Percentiles rank a stretch among this genome's conserved stretches.
These are phyloP conservation scores for Ormyrus pomaceus DNA, from an alignment of 2,888 invertebrate species.

Conservation along the genomic window DNA sequence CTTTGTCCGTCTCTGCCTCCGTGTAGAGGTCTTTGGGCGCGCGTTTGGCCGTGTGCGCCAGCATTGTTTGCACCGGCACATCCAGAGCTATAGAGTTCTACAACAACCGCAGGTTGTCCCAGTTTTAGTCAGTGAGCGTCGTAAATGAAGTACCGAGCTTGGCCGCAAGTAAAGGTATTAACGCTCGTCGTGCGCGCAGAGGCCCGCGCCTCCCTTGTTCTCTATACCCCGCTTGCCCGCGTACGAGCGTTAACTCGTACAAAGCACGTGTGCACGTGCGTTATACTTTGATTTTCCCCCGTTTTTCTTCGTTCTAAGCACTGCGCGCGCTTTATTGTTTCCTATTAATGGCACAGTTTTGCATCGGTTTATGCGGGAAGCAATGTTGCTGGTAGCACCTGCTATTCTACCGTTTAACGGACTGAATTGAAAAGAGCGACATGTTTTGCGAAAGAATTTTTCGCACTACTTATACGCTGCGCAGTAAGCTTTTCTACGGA, in stretches of 20 bases:
- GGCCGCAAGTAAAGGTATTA: conserved; percentile 13
- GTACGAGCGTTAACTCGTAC: no score
- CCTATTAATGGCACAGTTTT: conserved; percentile 16
- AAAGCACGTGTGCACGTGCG: neutral
- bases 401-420: no score
- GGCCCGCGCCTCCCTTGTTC: neutral
- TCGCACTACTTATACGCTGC: no score
- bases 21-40: neutral
- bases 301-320: neutral
- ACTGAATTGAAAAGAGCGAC: no score
- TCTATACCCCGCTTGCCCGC: neutral
- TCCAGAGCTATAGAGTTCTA: neutral
- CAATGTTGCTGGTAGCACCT: no score
- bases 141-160: conserved; percentile 18
- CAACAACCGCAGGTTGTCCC: conserved; percentile 15
- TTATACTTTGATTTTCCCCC: neutral
- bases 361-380: neutral
- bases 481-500: no score
- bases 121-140: neutral
- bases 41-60: neutral
- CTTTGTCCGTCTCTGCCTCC: no score
- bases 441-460: no score
- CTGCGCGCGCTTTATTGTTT: neutral
- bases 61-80: conserved; percentile 11
- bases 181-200: neutral